Evolutionary conservation across 2,113 vertebrate genomes (phyloP), one percentile per base, ranked within the genome.

Genomic region (Tyto alba): DNA sequence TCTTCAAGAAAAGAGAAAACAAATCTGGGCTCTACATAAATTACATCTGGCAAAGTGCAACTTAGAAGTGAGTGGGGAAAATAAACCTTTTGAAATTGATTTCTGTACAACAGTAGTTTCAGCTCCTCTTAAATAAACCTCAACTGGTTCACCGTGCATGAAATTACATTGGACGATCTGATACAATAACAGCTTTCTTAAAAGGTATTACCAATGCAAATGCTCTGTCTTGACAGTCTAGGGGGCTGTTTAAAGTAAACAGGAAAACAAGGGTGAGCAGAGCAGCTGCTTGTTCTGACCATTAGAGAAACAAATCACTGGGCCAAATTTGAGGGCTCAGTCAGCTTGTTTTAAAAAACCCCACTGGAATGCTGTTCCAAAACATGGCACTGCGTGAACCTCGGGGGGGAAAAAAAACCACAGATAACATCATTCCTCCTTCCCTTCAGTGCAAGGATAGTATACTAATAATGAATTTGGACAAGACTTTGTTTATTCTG

Each of bases 1-100:
- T 98, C 97, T 95, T 98, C 72, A 96, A 97, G 96, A 96, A 97
- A 96, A 98, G 87, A 92, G 95, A 96, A 97, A 97, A 97, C 82
- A 90, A 95, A 97, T 88, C 87, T 92, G 57, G 56, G 68, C 77
- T 96, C 47, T 89, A 95, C 93, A 94, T 93, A 94, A 97, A 96
- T 95, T 96, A 97, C 88, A 93, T 94, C 87, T 93, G 91, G 89
- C 88, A 93, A 97, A 95, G 85, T 95, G 77, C 60, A 95, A 64
- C 83, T 96, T 94, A 85, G 59, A 95, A 95, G 16, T 77, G 90
- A 92, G 53, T 85, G 32, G 68, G 86, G 82, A 93, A 96, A 95
- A 96, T 38, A 94, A 96, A 95, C 67, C 30, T 91, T 95, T 93
- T 62, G 23, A 93, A 96, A 95, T 43, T 9, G 11, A 84, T 92